phyloP scores from a whole-genome alignment of 2,113 vertebrate species.

The Cryptomyrus ogoouensis region DNA sequence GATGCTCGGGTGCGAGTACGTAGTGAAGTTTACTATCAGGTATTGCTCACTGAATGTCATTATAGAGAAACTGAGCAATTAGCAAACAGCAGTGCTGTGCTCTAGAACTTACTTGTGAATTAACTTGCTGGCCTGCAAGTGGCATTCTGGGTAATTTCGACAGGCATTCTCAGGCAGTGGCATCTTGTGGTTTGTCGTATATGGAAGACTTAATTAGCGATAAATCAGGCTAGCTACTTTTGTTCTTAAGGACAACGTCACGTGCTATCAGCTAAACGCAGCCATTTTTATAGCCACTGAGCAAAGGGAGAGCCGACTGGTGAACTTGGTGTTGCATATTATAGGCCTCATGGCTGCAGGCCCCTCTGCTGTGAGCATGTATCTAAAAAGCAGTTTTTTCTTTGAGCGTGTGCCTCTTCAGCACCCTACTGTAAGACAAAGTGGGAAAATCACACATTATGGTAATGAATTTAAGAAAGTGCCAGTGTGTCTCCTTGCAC shows the following conservation, averaged over 20 bases:
- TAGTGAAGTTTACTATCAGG: neutral
- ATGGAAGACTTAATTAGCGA: neutral
- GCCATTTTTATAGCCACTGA: neutral
- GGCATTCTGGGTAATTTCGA: neutral
- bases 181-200: neutral
- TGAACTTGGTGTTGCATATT: neutral
- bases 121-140: neutral
- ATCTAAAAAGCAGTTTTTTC: too few relatives aligned
- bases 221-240: neutral
- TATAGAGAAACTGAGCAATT: neutral
- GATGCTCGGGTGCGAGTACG: neutral
- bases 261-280: neutral
- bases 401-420: too few relatives aligned
- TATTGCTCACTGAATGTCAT: neutral
- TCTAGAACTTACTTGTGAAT: neutral
- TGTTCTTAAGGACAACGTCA: neutral
- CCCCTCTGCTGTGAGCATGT: too few relatives aligned
- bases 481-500: too few relatives aligned
- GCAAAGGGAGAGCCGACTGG: neutral
- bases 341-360: too few relatives aligned
- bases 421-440: too few relatives aligned
- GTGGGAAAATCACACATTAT: too few relatives aligned
- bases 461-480: too few relatives aligned
- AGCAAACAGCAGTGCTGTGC: neutral
- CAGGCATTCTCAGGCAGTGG: neutral